These are phyloP conservation scores for Diadema setosum DNA, from an alignment of 35 echinoderm and acorn worm species.

Conservation along the genomic window DNA sequence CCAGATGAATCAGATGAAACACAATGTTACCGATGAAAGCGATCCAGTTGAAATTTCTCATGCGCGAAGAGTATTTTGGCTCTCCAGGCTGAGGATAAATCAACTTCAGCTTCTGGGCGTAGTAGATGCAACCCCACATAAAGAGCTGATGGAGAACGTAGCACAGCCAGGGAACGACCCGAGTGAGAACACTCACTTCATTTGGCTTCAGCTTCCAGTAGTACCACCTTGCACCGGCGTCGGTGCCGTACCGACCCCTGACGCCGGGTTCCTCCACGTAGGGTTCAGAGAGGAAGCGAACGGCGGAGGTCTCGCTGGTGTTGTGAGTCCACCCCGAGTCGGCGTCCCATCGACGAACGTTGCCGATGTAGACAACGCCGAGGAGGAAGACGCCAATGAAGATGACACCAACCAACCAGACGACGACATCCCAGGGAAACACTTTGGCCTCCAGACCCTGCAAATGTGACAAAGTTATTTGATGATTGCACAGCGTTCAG, in stretches of 20 bases:
- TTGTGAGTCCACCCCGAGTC: slow-evolving; percentile 76
- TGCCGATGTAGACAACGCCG: slow-evolving; percentile 46
- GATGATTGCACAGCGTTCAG: no score
- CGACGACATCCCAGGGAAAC: slow-evolving; percentile 58
- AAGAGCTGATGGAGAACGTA: slow-evolving; percentile 77
- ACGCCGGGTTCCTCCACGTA: slow-evolving; percentile 42
- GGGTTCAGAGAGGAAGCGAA: slow-evolving; percentile 76
- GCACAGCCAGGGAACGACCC: slow-evolving; percentile 68
- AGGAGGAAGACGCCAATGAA: slow-evolving; percentile 53
- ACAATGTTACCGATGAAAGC: slow-evolving; percentile 51
- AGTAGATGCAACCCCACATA: slow-evolving; percentile 75
- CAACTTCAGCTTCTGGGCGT: slow-evolving; percentile 59
- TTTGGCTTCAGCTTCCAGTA: slow-evolving; percentile 80
- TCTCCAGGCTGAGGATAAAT: neutral
- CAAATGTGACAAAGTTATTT: no score
- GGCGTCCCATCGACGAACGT: slow-evolving; percentile 74
- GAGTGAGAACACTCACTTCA: slow-evolving; percentile 40
- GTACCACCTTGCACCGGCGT: slow-evolving; percentile 68
- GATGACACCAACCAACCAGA: slow-evolving; percentile 56
- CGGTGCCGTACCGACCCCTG: slow-evolving; percentile 33
- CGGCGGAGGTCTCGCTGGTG: slow-evolving; percentile 45
- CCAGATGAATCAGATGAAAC: slow-evolving; percentile 76
- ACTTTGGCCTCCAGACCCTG: no score
- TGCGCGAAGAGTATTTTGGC: slow-evolving; percentile 44
- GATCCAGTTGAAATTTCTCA: slow-evolving; percentile 56